A percentile compares a stretch with the other conserved stretches of the same genome.
Evolutionary conservation across 2,113 vertebrate species (phyloP).

Genomic region (Brachirus orientalis): DNA sequence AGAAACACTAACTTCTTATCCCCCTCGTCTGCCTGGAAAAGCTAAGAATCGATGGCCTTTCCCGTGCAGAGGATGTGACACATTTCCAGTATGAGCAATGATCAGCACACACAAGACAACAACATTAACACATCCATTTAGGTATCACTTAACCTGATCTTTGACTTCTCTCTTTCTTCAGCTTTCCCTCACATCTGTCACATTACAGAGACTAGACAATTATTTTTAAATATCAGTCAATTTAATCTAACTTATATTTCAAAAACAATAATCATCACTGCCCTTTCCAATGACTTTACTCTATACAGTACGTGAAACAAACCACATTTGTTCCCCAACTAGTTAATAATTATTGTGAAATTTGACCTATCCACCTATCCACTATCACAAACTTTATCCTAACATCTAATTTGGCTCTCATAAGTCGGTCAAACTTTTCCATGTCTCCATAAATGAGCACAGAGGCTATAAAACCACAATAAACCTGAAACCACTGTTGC

Average conservation of each 20-base stretch:
- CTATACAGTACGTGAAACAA: no score
- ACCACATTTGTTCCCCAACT: no score
- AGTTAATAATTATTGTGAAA: no score
- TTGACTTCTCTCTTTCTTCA: background rate
- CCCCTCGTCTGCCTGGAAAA: constrained; percentile 8
- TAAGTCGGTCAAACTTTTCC: background rate
- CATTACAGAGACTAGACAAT: no score
- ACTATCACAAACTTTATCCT: background rate
- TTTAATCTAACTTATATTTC: no score
- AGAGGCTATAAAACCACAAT: constrained; percentile 24
- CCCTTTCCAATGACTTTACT: no score
- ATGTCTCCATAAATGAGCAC: constrained; percentile 18
- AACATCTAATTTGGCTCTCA: background rate
- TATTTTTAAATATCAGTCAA: no score
- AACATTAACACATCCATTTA: background rate
- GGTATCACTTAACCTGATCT: background rate
- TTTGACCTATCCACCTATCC: no score
- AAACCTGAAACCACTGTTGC: constrained; percentile 6
- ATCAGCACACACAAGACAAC: constrained; percentile 8
- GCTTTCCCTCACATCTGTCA: background rate
- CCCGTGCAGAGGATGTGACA: constrained; percentile 4
- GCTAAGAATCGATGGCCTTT: constrained; percentile 15
- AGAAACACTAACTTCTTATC: no score
- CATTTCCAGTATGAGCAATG: constrained; percentile 21
- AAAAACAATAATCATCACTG: no score